Evolutionary conservation across 2,888 invertebrate species (phyloP), one percentile per base, ranked within the genome.

Genomic region (Chymomyza procnemis): DNA sequence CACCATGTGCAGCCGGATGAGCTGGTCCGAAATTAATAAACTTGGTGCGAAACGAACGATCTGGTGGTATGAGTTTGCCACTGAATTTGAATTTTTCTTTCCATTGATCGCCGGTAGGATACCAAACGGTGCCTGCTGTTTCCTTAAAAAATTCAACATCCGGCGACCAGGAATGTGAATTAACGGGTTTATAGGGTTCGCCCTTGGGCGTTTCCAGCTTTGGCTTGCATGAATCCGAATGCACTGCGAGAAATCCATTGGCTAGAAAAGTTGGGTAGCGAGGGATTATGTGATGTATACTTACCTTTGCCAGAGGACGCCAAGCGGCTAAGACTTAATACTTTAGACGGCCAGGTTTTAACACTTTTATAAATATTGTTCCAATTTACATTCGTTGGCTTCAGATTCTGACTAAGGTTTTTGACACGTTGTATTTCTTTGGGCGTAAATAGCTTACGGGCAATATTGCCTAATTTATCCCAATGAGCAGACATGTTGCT

Each of bases 1-100:
- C 97, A 6, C 97, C 97, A 88, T 97, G 97, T 50, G 97, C 97
- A 3, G 97, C 96, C 1, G 97, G 97, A 92, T 97, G 97, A 76
- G 95, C 95, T 0, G 97, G 97, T 0, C 97, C 97, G 90, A 97
- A 97, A 89, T 97, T 97, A 14, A 97, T 90, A 71, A 92, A 92
- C 90, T 94, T 93, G 76, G 95, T 95, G 78, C 92, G 92, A 22
- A 95, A 91, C 57, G 92, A 92, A 59, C 93, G 93, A 82, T 95
- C 94, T 4, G 79, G 88, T 1, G 19, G 5, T 4, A 91, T 41
- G 59, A 79, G 1, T 41, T 41, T 41, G 9, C 34, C 34, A 41
- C 2, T 41, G 12, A 41, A 41, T 5, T 41, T 41, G 6, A 41
- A 9, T 12, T 41, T 41, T 41, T 41, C 34, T 41, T 41, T 5